Evolutionary conservation across 2,797 vertebrate genomes (phyloP).

Genomic region (Crocidura indochinensis): DNA sequence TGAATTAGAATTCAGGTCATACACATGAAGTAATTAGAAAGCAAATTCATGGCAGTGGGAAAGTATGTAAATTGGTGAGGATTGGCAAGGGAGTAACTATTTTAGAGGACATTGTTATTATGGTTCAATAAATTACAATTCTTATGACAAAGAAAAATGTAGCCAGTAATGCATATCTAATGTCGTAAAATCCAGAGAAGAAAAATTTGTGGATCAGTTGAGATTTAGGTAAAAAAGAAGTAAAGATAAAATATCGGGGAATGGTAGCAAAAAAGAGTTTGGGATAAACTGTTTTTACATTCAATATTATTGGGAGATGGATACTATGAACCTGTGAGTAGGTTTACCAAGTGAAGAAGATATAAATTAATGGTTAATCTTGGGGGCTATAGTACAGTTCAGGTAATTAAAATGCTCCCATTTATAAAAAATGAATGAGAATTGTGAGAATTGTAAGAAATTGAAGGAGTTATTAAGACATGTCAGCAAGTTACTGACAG

Average conservation of each 20-base stretch:
- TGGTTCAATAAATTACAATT: conserved; percentile 78
- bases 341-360: conserved; percentile 7
- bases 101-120: conserved; percentile 77
- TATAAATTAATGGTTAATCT: conserved; percentile 55
- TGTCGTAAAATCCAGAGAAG: conserved; percentile 64
- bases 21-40: conserved; percentile 74
- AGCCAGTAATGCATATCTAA: conserved; percentile 70
- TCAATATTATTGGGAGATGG: background rate
- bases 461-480: conserved; percentile 39
- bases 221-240: conserved; percentile 72
- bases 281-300: conserved; percentile 62
- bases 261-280: conserved; percentile 49
- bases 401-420: conserved; percentile 41
- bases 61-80: conserved; percentile 80
- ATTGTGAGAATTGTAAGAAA: conserved; percentile 31
- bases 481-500: conserved; percentile 58
- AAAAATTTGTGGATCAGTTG: conserved; percentile 64
- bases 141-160: conserved; percentile 76
- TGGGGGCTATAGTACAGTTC: conserved; percentile 17
- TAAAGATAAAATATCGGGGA: conserved; percentile 18
- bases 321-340: background rate
- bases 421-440: conserved; percentile 58
- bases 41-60: conserved; percentile 72
- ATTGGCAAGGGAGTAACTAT: conserved; percentile 75
- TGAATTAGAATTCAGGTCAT: conserved; percentile 76